These are phyloP conservation scores for Polymixis flavicincta DNA, from an alignment of 2,888 invertebrate species.

Conservation along the genomic window DNA sequence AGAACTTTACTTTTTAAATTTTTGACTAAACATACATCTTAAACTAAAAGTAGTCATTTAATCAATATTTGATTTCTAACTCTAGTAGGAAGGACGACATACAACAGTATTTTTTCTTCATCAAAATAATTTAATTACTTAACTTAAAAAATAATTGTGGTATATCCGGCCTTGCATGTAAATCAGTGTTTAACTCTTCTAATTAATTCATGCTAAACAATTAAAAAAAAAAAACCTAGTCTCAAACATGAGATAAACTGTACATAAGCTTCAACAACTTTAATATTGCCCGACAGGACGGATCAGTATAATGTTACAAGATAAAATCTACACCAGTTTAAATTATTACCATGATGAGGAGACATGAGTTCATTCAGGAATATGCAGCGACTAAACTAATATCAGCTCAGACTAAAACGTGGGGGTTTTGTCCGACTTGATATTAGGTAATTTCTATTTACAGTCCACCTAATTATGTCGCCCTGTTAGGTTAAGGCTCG, in stretches of 20 bases:
- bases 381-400: slow-evolving; percentile 12
- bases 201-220: slow-evolving; percentile 1
- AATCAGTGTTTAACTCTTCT: background rate
- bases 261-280: slow-evolving; percentile 39
- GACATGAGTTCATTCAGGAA: slow-evolving; percentile 34
- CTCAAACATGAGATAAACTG: slow-evolving; percentile 17
- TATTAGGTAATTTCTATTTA: slow-evolving; percentile 6
- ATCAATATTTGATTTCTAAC: background rate
- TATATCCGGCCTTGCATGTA: background rate
- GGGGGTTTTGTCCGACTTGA: slow-evolving; percentile 28
- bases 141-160: no score
- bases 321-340: slow-evolving; percentile 48
- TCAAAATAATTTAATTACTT: background rate
- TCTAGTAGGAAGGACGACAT: background rate
- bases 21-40: no score
- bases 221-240: slow-evolving; percentile 19
- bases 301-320: slow-evolving; percentile 54
- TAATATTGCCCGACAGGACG: slow-evolving; percentile 34
- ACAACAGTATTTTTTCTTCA: background rate
- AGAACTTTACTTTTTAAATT: no score
- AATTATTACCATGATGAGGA: slow-evolving; percentile 41
- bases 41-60: no score
- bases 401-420: background rate
- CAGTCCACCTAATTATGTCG: slow-evolving; percentile 3
- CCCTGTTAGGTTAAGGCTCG: background rate